Base-by-base conservation (phyloP, 2,797 vertebrate genomes). In the Falco cherrug region DNA sequence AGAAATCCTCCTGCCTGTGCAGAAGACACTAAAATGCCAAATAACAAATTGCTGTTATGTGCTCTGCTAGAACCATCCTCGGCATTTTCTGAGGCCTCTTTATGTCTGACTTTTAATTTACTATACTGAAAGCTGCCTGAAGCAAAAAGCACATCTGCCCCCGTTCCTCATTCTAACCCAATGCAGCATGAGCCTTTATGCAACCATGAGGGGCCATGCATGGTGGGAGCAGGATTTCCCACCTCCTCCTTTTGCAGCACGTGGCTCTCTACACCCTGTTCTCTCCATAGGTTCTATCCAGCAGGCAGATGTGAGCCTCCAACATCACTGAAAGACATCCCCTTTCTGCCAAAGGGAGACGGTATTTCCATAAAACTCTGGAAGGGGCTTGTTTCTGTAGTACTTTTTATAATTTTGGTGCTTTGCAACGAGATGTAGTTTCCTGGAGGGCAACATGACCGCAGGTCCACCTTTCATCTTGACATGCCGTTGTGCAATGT, bases 51-150 rank as follows among this genome's bases (percentile, higher is more conserved):
- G 47, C 35, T 57, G 45, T 47, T 74, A 60, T 8, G 33, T 3
- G 3, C 50, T 37, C 1, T 41, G 65, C 87, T 57, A 77, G 57
- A 61, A 45, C 43, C 43, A 26, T 41, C 37, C 56, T 56, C 39
- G 29, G 67, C 80, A 60, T 93, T 84, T 94, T 77, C 79, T 48
- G 88, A 79, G 61, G 39, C 33, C 16, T 91, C 88, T 91, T 50
- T 11, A 51, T 60, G 65, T 51, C 77, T 89, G 76, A n/a, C 10
- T 88, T 93, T 69, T 35, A 14, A 67, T 82, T 87, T 48, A 26
- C 41, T 48, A 12, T 19, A 59, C 57, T 48, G 70, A 61, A 90
- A 73, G 25, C 39, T 60, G 65, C 25, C 47, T n/a, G 25, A 73
- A 89, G 83, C 47, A 91, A 63, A 86, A 86, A 86, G n/a, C 11